phyloP scores from a whole-genome alignment of 1,140 invertebrate species.

The Manduca sexta region DNA sequence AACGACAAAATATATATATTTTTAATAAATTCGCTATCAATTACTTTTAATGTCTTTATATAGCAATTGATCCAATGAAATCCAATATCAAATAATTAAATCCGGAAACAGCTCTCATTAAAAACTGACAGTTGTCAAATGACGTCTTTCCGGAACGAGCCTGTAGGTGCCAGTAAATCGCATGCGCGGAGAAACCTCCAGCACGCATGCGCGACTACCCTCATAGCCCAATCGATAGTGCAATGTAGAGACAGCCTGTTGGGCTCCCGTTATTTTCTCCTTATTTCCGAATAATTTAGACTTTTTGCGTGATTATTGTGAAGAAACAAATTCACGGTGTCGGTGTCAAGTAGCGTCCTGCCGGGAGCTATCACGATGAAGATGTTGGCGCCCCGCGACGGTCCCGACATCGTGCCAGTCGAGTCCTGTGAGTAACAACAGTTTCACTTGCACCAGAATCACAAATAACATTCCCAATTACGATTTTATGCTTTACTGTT shows the following conservation, averaged over 20 bases:
- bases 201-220: conserved; percentile 45
- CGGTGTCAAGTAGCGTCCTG: conserved; percentile 56
- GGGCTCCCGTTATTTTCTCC: conserved; percentile 40
- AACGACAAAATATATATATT: no score
- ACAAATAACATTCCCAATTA: not conserved
- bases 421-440: conserved; percentile 47
- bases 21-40: no score
- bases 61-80: no score
- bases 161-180: conserved; percentile 22
- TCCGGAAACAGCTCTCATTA: conserved; percentile 11
- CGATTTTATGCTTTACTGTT: not conserved
- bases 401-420: conserved; percentile 47
- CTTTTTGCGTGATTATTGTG: conserved; percentile 32
- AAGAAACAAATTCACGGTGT: conserved; percentile 49
- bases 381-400: conserved; percentile 49
- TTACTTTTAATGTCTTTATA: no score
- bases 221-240: conserved; percentile 56
- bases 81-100: not conserved
- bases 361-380: conserved; percentile 61
- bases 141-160: conserved; percentile 46
- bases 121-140: conserved; percentile 47
- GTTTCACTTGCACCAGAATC: conserved; percentile 1
- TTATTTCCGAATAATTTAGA: conserved; percentile 18
- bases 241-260: conserved; percentile 61
- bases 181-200: conserved; percentile 26